phyloP scores from a whole-genome alignment of 2,797 vertebrate species.

The Propithecus deckenii region DNA sequence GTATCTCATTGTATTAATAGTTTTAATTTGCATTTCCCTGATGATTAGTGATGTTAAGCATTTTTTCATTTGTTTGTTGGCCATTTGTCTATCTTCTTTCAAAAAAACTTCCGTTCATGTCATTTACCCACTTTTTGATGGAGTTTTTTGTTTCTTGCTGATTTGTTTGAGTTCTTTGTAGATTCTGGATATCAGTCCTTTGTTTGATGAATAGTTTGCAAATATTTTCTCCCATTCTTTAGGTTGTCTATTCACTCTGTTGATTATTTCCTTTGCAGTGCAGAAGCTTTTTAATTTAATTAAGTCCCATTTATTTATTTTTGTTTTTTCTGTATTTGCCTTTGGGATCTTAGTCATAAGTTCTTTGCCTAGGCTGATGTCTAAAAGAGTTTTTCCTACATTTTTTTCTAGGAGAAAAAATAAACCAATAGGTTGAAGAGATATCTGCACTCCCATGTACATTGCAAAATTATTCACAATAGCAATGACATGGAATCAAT shows the following conservation, averaged over 20 bases:
- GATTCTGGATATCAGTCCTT: neutral
- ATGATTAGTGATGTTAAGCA: neutral
- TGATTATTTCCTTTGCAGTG: neutral
- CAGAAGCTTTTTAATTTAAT: neutral
- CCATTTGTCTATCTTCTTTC: neutral
- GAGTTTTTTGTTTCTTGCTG: neutral
- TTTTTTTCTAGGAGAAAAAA: neutral
- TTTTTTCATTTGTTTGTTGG: neutral
- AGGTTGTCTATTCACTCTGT: neutral
- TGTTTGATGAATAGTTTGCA: neutral
- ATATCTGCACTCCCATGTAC: neutral
- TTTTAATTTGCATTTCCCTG: neutral
- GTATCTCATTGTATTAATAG: neutral
- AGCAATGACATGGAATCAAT: neutral
- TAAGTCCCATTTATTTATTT: neutral
- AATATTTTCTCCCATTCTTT: neutral
- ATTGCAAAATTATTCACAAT: neutral
- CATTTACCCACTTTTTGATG: neutral
- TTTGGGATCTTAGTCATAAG: neutral
- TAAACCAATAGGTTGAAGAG: neutral
- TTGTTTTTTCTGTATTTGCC: neutral
- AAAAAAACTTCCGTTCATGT: neutral
- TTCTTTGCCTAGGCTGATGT: neutral
- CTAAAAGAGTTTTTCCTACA: neutral
- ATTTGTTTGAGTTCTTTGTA: neutral